Evolutionary conservation across 2,888 invertebrate genomes (phyloP).

Genomic region (Nudaria mundana): DNA sequence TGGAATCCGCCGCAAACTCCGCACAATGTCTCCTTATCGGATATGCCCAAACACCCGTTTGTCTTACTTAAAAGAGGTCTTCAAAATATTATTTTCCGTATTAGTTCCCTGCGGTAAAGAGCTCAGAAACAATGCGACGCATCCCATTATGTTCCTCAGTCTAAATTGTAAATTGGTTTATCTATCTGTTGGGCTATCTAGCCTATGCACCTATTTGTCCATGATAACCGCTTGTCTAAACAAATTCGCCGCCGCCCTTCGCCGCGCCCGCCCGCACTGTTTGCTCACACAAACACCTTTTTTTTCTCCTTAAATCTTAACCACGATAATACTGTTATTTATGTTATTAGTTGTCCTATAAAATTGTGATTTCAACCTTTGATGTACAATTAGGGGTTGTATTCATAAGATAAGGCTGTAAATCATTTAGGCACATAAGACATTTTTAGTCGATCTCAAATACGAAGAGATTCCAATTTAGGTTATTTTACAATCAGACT

Average conservation of each 20-base stretch:
- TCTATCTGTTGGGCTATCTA: constrained; percentile 37
- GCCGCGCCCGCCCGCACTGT: constrained; percentile 68
- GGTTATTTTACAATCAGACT: too few species aligned
- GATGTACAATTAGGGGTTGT: constrained; percentile 13
- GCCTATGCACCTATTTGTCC: constrained; percentile 55
- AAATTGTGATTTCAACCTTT: constrained; percentile 21
- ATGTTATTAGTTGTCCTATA: constrained; percentile 32
- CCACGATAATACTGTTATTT: constrained; percentile 33
- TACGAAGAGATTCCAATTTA: too few species aligned
- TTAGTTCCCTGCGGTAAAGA: too few species aligned
- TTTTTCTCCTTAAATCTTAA: constrained; percentile 43
- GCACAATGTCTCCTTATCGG: too few species aligned
- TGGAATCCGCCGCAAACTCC: too few species aligned
- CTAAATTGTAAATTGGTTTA: constrained; percentile 30
- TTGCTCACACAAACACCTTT: constrained; percentile 55
- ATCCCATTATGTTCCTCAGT: too few species aligned
- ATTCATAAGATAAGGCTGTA: constrained; percentile 8
- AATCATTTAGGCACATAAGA: too few species aligned
- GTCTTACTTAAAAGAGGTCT: too few species aligned
- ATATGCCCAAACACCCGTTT: too few species aligned
- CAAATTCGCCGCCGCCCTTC: constrained; percentile 53
- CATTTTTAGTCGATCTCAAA: too few species aligned
- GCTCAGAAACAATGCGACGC: too few species aligned
- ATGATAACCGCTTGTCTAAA: constrained; percentile 64
- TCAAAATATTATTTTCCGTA: too few species aligned